Evolutionary conservation across 1,140 invertebrate genomes (phyloP).

Genomic region (Neotoxoptera formosana): DNA sequence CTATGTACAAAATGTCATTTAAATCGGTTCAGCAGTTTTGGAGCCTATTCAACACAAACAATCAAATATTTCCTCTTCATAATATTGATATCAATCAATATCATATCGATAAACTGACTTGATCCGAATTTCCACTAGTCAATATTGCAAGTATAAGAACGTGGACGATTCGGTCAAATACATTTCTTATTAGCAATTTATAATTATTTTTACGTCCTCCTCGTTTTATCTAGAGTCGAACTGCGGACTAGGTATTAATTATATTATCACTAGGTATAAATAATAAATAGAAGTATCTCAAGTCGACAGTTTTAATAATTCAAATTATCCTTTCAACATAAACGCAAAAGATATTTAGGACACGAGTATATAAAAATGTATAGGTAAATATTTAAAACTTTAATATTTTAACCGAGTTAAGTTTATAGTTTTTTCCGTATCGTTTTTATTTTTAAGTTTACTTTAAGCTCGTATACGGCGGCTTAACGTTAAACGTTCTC

Average conservation of each 20-base stretch:
- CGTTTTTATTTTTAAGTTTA: neutral
- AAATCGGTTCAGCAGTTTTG: too few species aligned
- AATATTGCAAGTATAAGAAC: neutral
- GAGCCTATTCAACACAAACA: too few species aligned
- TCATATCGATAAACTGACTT: too few species aligned
- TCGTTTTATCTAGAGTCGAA: neutral
- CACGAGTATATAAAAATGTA: too few species aligned
- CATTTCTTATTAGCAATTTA: neutral
- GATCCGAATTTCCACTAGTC: neutral
- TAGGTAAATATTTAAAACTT: neutral
- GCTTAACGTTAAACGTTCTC: neutral
- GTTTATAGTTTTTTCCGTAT: too few species aligned
- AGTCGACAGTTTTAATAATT: neutral
- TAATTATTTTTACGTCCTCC: neutral
- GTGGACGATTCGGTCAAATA: neutral
- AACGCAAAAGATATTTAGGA: neutral
- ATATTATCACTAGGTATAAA: neutral
- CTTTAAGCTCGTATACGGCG: too few species aligned
- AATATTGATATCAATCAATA: too few species aligned
- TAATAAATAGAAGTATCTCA: neutral
- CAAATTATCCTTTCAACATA: neutral
- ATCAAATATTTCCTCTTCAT: too few species aligned
- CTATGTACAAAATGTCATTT: too few species aligned
- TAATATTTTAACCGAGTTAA: neutral
- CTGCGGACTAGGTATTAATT: neutral